Evolutionary conservation across 2,797 vertebrate species (phyloP).

Genomic region (Typhlichthys eigenmanni): DNA sequence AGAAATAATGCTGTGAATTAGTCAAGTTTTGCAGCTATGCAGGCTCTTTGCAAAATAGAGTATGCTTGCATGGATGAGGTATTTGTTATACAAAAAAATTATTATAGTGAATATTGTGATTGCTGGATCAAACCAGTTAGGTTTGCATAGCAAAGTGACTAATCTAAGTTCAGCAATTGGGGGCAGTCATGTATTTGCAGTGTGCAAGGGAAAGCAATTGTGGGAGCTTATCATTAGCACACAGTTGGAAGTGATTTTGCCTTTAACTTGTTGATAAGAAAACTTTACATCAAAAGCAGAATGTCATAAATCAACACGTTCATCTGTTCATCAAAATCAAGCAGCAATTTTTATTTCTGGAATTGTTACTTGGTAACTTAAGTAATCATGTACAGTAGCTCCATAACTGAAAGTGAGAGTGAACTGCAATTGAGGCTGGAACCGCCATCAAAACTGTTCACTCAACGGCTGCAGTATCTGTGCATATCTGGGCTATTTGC

Average conservation of each 20-base stretch:
- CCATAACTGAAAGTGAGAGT: not conserved
- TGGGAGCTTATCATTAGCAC: slow-evolving; percentile 20
- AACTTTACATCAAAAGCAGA: not conserved
- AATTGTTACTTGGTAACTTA: slow-evolving; percentile 5
- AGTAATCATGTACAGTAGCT: not conserved
- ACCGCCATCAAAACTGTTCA: not conserved
- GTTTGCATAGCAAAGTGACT: not conserved
- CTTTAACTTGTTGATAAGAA: slow-evolving; percentile 11
- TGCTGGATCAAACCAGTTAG: slow-evolving; percentile 7
- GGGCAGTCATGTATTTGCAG: not conserved
- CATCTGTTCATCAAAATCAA: not conserved
- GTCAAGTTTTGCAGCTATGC: not conserved
- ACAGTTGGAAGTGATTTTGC: slow-evolving; percentile 12
- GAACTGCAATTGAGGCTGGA: not conserved
- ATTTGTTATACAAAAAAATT: not conserved
- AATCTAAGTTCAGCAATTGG: slow-evolving; percentile 4
- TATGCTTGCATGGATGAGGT: slow-evolving; percentile 2
- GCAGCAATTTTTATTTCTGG: not conserved
- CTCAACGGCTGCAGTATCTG: not conserved
- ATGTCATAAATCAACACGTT: not conserved
- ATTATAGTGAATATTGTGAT: not conserved
- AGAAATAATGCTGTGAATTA: not conserved
- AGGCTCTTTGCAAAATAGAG: not conserved
- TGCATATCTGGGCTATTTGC: slow-evolving; percentile 1
- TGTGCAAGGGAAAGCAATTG: slow-evolving; percentile 9